These are phyloP conservation scores for Pyrgilauda ruficollis DNA, from an alignment of 2,113 vertebrate genomes.

Conservation along the genomic window DNA sequence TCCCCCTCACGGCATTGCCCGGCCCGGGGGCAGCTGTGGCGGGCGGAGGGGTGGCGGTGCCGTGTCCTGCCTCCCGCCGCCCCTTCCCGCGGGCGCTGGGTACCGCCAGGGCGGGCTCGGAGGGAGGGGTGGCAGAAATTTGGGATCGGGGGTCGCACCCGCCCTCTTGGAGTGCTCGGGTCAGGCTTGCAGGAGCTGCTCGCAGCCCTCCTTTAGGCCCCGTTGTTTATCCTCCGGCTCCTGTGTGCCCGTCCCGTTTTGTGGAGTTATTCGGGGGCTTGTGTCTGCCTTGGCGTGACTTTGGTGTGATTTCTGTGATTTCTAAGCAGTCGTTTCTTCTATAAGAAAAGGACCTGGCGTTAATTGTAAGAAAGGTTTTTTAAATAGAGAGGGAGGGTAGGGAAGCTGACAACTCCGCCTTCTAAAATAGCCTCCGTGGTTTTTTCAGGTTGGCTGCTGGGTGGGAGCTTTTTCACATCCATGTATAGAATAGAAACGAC, in stretches of 20 bases:
- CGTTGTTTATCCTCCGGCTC: background rate
- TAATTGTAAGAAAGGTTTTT: background rate
- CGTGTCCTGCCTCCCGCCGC: background rate
- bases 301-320: background rate
- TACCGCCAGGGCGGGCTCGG: background rate
- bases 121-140: background rate
- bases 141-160: background rate
- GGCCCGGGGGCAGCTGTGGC: background rate
- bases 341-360: background rate
- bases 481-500: background rate
- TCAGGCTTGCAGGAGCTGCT: background rate
- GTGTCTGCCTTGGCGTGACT: background rate
- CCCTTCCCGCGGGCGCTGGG: background rate
- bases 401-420: background rate
- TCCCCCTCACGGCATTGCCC: background rate
- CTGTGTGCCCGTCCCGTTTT: rapidly evolving
- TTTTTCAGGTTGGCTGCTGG: background rate
- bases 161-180: background rate
- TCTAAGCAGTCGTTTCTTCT: background rate
- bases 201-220: background rate
- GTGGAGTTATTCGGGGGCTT: background rate
- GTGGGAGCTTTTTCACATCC: background rate
- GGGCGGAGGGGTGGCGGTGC: background rate
- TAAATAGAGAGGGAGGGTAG: no score
- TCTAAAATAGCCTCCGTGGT: background rate